Conservation (phyloP, 2,113 vertebrate species). For the Cebidichthys violaceus region DNA sequence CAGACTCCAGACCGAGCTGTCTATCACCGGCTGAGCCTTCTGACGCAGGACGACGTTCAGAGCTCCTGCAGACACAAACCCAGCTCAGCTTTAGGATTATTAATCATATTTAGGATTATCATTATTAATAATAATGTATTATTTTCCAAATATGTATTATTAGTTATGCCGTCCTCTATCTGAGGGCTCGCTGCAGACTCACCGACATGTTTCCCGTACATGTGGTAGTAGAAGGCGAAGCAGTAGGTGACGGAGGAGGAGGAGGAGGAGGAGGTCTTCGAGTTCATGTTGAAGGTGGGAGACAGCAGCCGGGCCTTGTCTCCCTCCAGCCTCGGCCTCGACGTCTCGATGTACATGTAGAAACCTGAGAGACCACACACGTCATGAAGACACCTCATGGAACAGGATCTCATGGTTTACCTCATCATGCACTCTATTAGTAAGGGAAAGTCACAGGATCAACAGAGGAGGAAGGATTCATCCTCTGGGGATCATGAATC, state of each 20-base stretch:
- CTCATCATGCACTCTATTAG: no score
- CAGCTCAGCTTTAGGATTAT: no score
- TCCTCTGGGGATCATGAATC: no score
- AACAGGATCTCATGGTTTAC: no score
- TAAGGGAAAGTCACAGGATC: no score
- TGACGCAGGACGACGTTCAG: slow-evolving; percentile 91
- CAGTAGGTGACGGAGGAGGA: slow-evolving; percentile 86
- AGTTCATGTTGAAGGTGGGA: slow-evolving; percentile 90
- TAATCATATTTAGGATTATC: no score
- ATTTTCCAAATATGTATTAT: no score
- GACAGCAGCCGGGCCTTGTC: slow-evolving; percentile 92
- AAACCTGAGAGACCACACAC: slow-evolving; percentile 83
- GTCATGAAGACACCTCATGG: no score
- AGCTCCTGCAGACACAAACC: slow-evolving; percentile 76
- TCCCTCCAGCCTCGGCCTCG: slow-evolving; percentile 89
- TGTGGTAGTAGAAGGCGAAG: slow-evolving; percentile 96
- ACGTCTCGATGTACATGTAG: slow-evolving; percentile 98
- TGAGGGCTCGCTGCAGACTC: slow-evolving; percentile 52
- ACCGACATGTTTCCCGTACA: slow-evolving; percentile 98
- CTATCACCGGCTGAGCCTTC: slow-evolving; percentile 86
- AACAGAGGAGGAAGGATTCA: no score
- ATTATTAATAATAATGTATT: no score
- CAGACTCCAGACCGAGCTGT: slow-evolving; percentile 90
- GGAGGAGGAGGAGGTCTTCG: slow-evolving; percentile 88
- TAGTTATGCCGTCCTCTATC: neutral